A percentile compares a stretch with the other conserved stretches of the same genome.
Evolutionary conservation across 2,797 vertebrate species (phyloP).

Genomic region (Diceros bicornis): DNA sequence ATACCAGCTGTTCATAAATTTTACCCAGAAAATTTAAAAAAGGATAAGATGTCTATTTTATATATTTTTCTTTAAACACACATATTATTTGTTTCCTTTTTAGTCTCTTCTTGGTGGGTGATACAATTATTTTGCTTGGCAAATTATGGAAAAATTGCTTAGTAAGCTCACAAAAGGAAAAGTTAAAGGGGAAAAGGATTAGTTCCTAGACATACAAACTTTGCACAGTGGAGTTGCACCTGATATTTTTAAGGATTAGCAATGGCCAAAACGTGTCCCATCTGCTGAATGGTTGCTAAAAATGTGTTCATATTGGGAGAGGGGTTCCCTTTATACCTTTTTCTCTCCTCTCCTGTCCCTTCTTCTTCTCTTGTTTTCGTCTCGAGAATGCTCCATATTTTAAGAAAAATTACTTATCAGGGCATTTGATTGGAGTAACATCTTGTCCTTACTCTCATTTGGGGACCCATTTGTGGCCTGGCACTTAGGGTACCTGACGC

Average conservation of each 20-base stretch:
- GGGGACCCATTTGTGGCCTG: not conserved
- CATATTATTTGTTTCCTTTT: constrained; percentile 5
- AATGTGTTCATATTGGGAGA: not conserved
- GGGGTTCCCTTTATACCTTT: not conserved
- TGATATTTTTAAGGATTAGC: constrained; percentile 49
- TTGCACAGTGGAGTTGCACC: not conserved
- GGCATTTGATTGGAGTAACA: not conserved
- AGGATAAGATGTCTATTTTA: not conserved
- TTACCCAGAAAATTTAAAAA: constrained; percentile 43
- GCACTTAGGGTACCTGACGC: not conserved
- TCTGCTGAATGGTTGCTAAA: constrained; percentile 8
- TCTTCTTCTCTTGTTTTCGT: not conserved
- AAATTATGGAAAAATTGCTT: constrained; percentile 54
- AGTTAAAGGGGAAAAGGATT: constrained; percentile 61
- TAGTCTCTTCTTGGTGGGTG: not conserved
- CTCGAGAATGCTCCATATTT: not conserved
- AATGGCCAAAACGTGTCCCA: constrained; percentile 7
- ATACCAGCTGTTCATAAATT: constrained; percentile 36
- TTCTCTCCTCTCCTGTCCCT: too few relatives aligned
- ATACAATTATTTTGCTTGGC: constrained; percentile 72
- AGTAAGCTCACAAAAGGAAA: constrained; percentile 44
- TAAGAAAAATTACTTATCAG: not conserved
- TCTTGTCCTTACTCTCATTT: not conserved
- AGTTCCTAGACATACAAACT: not conserved
- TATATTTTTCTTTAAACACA: not conserved